phyloP scores from a whole-genome alignment of 2,113 vertebrate species.

The Pangasianodon hypophthalmus region DNA sequence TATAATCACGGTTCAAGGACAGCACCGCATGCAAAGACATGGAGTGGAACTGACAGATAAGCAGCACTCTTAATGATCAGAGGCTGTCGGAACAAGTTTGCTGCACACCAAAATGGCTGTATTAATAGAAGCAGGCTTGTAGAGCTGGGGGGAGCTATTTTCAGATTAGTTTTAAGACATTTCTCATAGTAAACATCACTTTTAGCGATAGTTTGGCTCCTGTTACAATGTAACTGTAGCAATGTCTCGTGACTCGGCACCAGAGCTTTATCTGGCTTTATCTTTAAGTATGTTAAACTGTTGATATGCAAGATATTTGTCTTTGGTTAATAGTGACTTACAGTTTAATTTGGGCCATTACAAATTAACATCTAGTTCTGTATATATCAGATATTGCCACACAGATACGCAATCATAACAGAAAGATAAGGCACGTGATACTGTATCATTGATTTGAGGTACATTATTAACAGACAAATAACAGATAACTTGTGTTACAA shows the following conservation, averaged over 20 bases:
- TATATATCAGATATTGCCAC: background rate
- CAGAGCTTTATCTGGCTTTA: background rate
- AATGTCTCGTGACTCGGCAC: background rate
- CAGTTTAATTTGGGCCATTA: background rate
- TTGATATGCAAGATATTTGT: background rate
- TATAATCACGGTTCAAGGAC: conserved; percentile 39
- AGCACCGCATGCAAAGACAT: background rate
- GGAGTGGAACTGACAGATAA: conserved; percentile 45
- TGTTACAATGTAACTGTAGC: background rate
- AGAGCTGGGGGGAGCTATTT: conserved; percentile 2
- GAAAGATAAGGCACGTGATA: background rate
- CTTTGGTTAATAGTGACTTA: background rate
- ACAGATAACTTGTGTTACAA: background rate
- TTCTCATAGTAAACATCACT: background rate
- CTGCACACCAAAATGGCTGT: conserved; percentile 27
- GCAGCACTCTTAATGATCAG: conserved; percentile 37
- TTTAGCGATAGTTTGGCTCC: background rate
- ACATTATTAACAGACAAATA: background rate
- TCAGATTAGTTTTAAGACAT: background rate
- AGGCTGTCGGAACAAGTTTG: conserved; percentile 48
- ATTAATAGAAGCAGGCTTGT: conserved; percentile 44
- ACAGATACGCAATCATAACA: background rate
- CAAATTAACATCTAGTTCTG: too few relatives aligned
- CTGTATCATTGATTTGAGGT: background rate
- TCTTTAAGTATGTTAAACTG: background rate